phyloP scores from a whole-genome alignment of 2,888 invertebrate genomes.

The Meiosimyza decipiens region DNA sequence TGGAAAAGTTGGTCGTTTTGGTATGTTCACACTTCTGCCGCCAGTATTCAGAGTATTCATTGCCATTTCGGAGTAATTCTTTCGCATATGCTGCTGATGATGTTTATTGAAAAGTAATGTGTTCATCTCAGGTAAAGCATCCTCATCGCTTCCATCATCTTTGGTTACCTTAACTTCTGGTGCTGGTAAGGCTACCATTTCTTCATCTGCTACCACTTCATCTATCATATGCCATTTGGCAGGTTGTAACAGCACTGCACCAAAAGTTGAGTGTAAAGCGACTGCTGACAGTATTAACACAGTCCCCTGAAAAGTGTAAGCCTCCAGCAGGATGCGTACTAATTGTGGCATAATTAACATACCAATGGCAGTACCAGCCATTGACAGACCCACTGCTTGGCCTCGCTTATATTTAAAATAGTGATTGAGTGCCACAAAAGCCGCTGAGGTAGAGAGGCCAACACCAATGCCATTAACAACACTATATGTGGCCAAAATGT shows the following conservation, averaged over 20 bases:
- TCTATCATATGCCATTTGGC: slow-evolving; percentile 77
- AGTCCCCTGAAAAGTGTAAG: slow-evolving; percentile 76
- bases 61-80: slow-evolving; percentile 66
- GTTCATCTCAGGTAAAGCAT: slow-evolving; percentile 65
- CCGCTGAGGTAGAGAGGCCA: slow-evolving; percentile 80
- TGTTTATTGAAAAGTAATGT: slow-evolving; percentile 63
- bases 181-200: slow-evolving; percentile 53
- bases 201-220: slow-evolving; percentile 63
- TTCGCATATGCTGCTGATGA: slow-evolving; percentile 59
- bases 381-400: slow-evolving; percentile 82
- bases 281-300: slow-evolving; percentile 76
- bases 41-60: slow-evolving; percentile 62
- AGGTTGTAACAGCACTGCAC: slow-evolving; percentile 77
- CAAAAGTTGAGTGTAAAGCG: slow-evolving; percentile 76
- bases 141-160: slow-evolving; percentile 73
- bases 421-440: slow-evolving; percentile 82
- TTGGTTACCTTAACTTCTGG: slow-evolving; percentile 76
- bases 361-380: slow-evolving; percentile 84
- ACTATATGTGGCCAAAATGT: slow-evolving; percentile 79
- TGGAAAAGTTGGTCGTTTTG: slow-evolving; percentile 65
- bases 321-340: slow-evolving; percentile 73
- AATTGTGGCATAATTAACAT: slow-evolving; percentile 84
- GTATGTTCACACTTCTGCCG: slow-evolving; percentile 58
- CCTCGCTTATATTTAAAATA: slow-evolving; percentile 82
- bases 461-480: slow-evolving; percentile 82